phyloP scores from a whole-genome alignment of 2,113 vertebrate species.

The Notarius quadriscutis region DNA sequence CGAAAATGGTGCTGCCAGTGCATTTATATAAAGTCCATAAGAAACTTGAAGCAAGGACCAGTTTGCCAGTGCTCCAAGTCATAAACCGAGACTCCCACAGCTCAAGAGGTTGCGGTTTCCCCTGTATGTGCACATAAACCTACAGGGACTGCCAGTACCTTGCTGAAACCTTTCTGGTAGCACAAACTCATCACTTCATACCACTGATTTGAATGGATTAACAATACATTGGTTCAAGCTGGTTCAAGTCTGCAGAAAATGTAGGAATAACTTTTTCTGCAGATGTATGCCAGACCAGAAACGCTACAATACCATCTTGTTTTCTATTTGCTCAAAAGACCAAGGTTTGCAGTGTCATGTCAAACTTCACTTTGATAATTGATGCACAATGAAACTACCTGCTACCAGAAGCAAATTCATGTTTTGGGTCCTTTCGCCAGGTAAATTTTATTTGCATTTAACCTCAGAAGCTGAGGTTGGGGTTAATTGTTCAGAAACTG shows the following conservation, averaged over 20 bases:
- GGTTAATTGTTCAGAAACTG: neutral
- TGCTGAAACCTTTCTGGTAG: neutral
- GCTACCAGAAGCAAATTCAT: neutral
- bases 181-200: neutral
- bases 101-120: neutral
- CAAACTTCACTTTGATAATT: neutral
- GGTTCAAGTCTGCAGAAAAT: neutral
- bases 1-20: neutral
- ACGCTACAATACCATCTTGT: neutral
- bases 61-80: neutral
- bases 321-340: slow-evolving; percentile 1
- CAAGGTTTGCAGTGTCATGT: neutral
- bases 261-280: neutral
- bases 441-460: neutral
- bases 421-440: neutral
- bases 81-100: neutral
- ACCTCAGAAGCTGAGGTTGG: neutral
- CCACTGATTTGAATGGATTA: neutral
- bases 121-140: neutral
- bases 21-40: neutral
- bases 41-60: neutral
- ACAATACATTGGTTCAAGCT: neutral
- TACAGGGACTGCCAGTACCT: neutral
- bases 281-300: neutral
- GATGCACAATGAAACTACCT: neutral